Conservation (phyloP, 2,888 invertebrate genomes). For the Hirtodrosophila confusa region DNA sequence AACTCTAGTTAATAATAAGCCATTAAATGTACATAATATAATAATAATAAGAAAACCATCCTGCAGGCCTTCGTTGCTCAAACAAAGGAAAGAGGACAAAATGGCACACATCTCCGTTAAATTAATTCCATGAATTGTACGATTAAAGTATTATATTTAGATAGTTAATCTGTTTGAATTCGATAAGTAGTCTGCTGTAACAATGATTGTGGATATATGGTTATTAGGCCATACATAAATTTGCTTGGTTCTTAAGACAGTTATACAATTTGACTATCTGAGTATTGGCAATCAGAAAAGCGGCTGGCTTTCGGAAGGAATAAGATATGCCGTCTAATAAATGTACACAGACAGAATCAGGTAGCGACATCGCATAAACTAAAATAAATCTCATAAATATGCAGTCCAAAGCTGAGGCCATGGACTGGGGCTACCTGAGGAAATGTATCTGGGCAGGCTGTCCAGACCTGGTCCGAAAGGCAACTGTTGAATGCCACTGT, state of each 20-base stretch:
- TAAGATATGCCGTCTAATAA: slow-evolving; percentile 54
- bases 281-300: slow-evolving; percentile 45
- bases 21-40: too few relatives aligned
- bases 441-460: slow-evolving; percentile 62
- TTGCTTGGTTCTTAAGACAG: slow-evolving; percentile 19
- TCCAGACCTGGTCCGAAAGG: slow-evolving; percentile 38
- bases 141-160: too few relatives aligned
- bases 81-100: too few relatives aligned
- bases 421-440: slow-evolving; percentile 44
- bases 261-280: slow-evolving; percentile 56
- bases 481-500: slow-evolving; percentile 22
- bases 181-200: background rate
- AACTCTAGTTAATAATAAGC: too few relatives aligned
- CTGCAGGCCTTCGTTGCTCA: too few relatives aligned
- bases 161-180: too few relatives aligned
- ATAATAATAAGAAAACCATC: too few relatives aligned
- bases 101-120: too few relatives aligned
- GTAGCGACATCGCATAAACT: slow-evolving; percentile 75
- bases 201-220: slow-evolving; percentile 7
- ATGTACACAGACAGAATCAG: slow-evolving; percentile 53
- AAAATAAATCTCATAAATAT: slow-evolving; percentile 80
- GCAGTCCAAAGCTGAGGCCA: slow-evolving; percentile 31
- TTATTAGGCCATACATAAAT: slow-evolving; percentile 28
- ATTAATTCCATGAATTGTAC: too few relatives aligned
- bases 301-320: slow-evolving; percentile 36